Conservation (phyloP, 1,140 invertebrate genomes). For the Formica selysi region DNA sequence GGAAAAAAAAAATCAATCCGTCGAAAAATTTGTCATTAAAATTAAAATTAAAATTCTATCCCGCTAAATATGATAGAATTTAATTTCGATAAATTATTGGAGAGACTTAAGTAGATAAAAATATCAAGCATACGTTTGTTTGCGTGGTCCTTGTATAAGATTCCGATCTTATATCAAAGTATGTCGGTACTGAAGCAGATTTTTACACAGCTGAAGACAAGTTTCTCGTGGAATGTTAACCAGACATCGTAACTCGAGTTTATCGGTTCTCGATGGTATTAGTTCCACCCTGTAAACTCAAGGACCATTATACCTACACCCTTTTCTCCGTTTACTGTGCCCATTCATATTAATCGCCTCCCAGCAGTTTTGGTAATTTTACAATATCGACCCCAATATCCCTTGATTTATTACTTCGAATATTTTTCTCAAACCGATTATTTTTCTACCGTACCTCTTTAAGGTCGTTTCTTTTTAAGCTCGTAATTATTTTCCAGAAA, state of each 20-base stretch:
- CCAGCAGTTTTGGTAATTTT: constrained; percentile 54
- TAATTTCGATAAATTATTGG: not conserved
- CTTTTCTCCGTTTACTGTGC: constrained; percentile 54
- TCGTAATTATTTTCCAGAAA: constrained; percentile 21
- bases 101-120: constrained; percentile 40
- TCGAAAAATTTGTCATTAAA: not conserved
- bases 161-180: constrained; percentile 53
- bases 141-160: constrained; percentile 56
- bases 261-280: constrained; percentile 67
- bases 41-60: constrained; percentile 1
- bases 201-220: constrained; percentile 44
- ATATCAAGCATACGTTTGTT: constrained; percentile 63
- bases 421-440: not conserved
- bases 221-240: constrained; percentile 66
- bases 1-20: too few species aligned
- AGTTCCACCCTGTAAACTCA: constrained; percentile 62
- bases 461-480: not conserved
- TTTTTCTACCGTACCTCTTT: constrained; percentile 4
- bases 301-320: constrained; percentile 46
- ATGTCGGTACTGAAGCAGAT: constrained; percentile 61
- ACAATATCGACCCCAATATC: constrained; percentile 14
- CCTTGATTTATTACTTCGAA: constrained; percentile 6
- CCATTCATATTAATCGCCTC: constrained; percentile 64
- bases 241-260: constrained; percentile 72
- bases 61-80: not conserved